Conservation (phyloP, 1,140 invertebrate genomes). For the Heliconius nattereri region DNA sequence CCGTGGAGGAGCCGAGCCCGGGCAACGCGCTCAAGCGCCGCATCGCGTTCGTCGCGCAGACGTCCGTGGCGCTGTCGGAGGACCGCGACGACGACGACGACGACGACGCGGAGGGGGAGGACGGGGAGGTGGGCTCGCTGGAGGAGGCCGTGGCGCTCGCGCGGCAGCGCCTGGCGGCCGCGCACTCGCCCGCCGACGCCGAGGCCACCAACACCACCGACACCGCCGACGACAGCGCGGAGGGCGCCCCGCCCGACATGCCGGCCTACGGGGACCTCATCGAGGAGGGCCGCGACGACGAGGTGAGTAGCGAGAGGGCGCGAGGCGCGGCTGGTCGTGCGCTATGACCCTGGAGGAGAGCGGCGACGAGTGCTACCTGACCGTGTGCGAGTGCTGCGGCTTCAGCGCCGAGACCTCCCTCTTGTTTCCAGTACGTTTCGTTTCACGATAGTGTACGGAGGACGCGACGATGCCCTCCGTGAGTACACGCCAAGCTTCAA, state of each 20-base stretch:
- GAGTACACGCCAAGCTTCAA: conserved; percentile 64
- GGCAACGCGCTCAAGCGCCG: conserved; percentile 68
- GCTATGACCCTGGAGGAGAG: conserved; percentile 78
- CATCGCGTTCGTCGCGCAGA: conserved; percentile 72
- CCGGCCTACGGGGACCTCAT: conserved; percentile 78
- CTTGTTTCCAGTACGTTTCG: conserved; percentile 75
- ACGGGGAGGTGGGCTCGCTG: conserved; percentile 64
- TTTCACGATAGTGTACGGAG: conserved; percentile 73
- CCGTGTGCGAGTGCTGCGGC: conserved; percentile 79
- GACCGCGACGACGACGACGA: conserved; percentile 70
- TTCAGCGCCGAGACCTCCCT: conserved; percentile 78
- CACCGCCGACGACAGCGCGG: conserved; percentile 53
- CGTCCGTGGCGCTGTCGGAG: conserved; percentile 67
- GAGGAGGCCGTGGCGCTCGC: conserved; percentile 77
- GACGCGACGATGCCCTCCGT: conserved; percentile 71
- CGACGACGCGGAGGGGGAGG: conserved; percentile 56
- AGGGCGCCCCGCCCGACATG: conserved; percentile 68
- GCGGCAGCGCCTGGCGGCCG: conserved; percentile 61
- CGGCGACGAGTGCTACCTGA: conserved; percentile 73
- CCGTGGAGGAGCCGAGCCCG: conserved; percentile 75
- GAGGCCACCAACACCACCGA: conserved; percentile 63
- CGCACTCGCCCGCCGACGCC: conserved; percentile 56
- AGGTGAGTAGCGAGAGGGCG: conserved; percentile 68
- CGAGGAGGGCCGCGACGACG: conserved; percentile 59
- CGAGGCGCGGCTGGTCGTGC: conserved; percentile 66